Conservation (phyloP, 2,797 vertebrate genomes). For the Sternarchorhynchus goeldii region DNA sequence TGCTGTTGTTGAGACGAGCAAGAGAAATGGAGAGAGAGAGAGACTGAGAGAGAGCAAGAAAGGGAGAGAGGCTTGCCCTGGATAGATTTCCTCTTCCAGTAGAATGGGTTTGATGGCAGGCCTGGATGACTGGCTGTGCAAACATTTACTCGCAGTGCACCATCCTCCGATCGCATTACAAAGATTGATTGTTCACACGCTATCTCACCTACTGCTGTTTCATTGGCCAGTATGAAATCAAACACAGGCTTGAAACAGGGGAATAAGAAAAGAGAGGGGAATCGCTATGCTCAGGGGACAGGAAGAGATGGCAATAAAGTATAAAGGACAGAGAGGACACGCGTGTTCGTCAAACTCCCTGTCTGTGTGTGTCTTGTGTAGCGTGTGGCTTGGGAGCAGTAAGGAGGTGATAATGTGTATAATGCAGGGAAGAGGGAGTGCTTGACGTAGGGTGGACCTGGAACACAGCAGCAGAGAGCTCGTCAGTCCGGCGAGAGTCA, state of each 20-base stretch:
- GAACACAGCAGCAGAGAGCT: conserved; percentile 14
- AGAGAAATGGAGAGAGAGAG: conserved; percentile 13
- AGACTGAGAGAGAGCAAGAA: conserved; percentile 64
- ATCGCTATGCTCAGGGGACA: conserved; percentile 67
- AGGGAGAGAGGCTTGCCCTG: conserved; percentile 72
- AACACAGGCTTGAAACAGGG: conserved; percentile 71
- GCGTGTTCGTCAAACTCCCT: conserved; percentile 51
- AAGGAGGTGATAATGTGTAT: conserved; percentile 55
- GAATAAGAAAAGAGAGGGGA: conserved; percentile 59
- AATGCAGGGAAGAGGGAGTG: conserved; percentile 53
- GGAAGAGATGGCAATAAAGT: conserved; percentile 40
- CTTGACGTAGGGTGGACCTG: conserved; percentile 15
- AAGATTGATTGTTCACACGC: conserved; percentile 80
- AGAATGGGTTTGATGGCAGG: conserved; percentile 74
- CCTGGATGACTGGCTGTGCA: conserved; percentile 77
- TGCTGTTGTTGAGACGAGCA: conserved; percentile 66
- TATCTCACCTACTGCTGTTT: conserved; percentile 74
- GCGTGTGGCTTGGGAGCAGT: conserved; percentile 55
- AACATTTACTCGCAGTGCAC: conserved; percentile 78
- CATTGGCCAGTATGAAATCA: conserved; percentile 76
- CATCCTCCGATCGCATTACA: conserved; percentile 76
- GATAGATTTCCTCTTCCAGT: conserved; percentile 72
- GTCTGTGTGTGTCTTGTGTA: conserved; percentile 22
- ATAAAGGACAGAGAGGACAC: conserved; percentile 60
- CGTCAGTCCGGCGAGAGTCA: background rate